Evolutionary conservation across 2,113 vertebrate genomes (phyloP), one percentile per base, ranked within the genome.

Genomic region (Calyptommatus sinebrachiatus): DNA sequence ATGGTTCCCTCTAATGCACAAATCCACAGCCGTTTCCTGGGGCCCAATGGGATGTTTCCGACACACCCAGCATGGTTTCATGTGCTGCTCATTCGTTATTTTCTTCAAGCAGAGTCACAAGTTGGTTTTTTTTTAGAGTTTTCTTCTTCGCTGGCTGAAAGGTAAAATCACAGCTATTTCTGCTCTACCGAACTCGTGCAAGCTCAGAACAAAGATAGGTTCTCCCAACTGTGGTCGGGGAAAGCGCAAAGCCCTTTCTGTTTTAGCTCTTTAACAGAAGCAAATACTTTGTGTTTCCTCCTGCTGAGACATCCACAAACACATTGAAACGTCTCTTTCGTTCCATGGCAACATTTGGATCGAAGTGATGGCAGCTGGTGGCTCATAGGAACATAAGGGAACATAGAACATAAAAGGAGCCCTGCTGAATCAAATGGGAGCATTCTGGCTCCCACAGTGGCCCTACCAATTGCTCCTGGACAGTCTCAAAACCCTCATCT

Each of bases 281-380:
- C 48, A 35, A 50, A 12, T 7, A 5, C n/a, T 69, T 73, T 35
- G 35, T 63, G 12, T 20, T 41, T 67, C 11, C 1, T 14, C 46
- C 70, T 31, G 24, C 53, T 12, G 3, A 65, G 50, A 46, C 48
- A 72, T 69, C 12, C 16, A 66, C 10, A 26, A 22, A 63, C 50
- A 1, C 21, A 79, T 46, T 66, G 20, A 77, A 83, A 46, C 62
- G 74, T 83, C 73, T 7, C 21, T 69, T 79, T 74, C 4, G 50
- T n/a, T 68, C 5, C 48, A 24, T 74, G 61, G 53, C 71, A 69
- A n/a, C 20, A 2, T 26, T 8, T 21, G 29, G 46, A 83, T 0
- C 0, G 0, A 50, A 75, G 41, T 1, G 70, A 24, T 4, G 11
- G 12, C 57, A 0, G 0, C 28, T 66, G 62, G 35, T 53, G 8